phyloP scores from a whole-genome alignment of 2,113 vertebrate genomes.

The Bostrychus sinensis region DNA sequence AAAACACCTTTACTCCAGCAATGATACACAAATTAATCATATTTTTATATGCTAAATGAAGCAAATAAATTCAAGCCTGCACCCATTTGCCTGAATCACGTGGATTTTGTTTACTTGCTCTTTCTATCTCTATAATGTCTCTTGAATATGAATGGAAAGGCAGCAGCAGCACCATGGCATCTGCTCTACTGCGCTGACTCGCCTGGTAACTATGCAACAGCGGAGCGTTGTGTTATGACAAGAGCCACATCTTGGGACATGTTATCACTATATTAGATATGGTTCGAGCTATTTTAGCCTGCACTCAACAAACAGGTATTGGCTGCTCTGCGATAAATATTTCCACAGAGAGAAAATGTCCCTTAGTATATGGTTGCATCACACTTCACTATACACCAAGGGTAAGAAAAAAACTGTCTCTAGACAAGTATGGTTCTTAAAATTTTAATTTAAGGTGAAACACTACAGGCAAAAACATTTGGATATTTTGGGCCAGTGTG shows the following conservation, averaged over 20 bases:
- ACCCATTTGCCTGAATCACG: slow-evolving; percentile 10
- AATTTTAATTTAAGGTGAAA: too few relatives aligned
- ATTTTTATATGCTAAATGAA: slow-evolving; percentile 16
- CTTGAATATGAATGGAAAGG: slow-evolving; percentile 49
- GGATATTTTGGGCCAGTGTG: too few relatives aligned
- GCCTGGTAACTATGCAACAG: slow-evolving; percentile 70
- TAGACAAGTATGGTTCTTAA: too few relatives aligned
- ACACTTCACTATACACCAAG: neutral
- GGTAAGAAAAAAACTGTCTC: slow-evolving; percentile 20
- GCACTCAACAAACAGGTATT: slow-evolving; percentile 15
- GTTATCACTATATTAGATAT: slow-evolving; percentile 75
- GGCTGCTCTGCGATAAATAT: slow-evolving; percentile 34
- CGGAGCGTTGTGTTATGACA: slow-evolving; percentile 67
- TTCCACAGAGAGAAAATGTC: slow-evolving; percentile 33
- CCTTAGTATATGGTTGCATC: slow-evolving; percentile 44
- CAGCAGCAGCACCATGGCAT: slow-evolving; percentile 62
- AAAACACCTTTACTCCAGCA: neutral
- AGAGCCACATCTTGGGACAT: slow-evolving; percentile 62
- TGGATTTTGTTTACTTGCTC: slow-evolving; percentile 44
- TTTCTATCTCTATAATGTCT: slow-evolving; percentile 37
- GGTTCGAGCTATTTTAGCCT: slow-evolving; percentile 49
- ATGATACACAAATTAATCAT: neutral
- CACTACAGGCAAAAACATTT: too few relatives aligned
- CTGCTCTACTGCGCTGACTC: slow-evolving; percentile 54
- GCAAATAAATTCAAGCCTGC: slow-evolving; percentile 20